Base-by-base conservation (phyloP, 2,888 invertebrate genomes). In the Lottia scabra region DNA sequence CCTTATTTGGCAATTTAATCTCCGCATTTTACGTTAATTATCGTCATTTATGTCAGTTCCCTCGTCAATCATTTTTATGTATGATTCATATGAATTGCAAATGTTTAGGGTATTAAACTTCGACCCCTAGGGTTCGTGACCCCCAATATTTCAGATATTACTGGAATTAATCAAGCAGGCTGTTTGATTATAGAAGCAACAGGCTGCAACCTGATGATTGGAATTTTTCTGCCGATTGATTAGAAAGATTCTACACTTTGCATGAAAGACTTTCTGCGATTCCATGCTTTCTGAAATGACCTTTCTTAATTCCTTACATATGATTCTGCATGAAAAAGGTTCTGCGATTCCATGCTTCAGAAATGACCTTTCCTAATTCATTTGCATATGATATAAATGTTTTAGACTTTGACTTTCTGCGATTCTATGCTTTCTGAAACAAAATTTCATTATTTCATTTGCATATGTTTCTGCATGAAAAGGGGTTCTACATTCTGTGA, bases 21-120 rank as follows among this genome's bases (percentile, higher is more conserved):
- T 44, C 27, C 46, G 23, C 45, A 65, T 30, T 65, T 44, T 38
- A 38, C 38, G 38, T 38, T 64, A 64, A 70, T 70, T 70, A 70
- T 65, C 38, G 64, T 70, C 64, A 46, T 70, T 70, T 70, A 70
- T 70, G 70, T 65, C 70, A 30, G 45, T 65, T 70, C 64, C 26
- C 27, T 48, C 70, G 63, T 70, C 70, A 64, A 70, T 70, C 70
- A 70, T 30, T 27, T 56, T 19, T 43, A 48, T 30, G 46, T 30
- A 46, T 70, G 65, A 70, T 46, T 70, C 70, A 70, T 38, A 38
- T 65, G 70, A 70, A 70, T 70, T 70, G 63, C 63, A 38, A 38
- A 38, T 38, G 38, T 38, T 38, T 38, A 2, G 10, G 26, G 27
- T 27, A 30, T 70, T 45, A 44, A 70, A 43, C 70, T 65, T 19